A percentile compares a stretch with the other conserved stretches of the same genome.
These are phyloP conservation scores for Rhodeus uyekii DNA, from an alignment of 2,797 vertebrate species.

Conservation along the genomic window DNA sequence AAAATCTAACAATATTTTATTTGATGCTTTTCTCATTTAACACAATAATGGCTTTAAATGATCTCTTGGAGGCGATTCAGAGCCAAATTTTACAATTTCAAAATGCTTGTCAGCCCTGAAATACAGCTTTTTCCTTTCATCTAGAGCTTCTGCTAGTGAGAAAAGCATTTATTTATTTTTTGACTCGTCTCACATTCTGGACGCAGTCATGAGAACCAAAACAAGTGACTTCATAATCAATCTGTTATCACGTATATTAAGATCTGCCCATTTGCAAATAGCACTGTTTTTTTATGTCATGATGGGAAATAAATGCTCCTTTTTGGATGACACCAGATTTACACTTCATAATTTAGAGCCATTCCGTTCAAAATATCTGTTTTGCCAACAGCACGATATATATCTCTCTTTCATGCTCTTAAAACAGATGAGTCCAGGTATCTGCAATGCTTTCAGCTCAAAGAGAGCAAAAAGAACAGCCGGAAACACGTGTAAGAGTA, in stretches of 20 bases:
- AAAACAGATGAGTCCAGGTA: slow-evolving; percentile 14
- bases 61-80: no score
- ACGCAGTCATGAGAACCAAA: background rate
- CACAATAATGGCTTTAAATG: background rate
- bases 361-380: background rate
- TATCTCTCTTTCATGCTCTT: background rate
- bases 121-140: background rate
- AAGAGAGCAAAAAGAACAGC: slow-evolving; percentile 69
- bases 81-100: no score
- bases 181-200: background rate
- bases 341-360: slow-evolving; percentile 9
- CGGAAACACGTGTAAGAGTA: slow-evolving; percentile 63
- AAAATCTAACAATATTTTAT: no score
- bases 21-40: background rate
- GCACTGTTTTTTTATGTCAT: background rate
- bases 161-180: background rate
- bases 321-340: slow-evolving; percentile 7
- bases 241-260: background rate
- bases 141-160: background rate
- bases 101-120: no score
- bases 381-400: slow-evolving; percentile 1
- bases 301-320: background rate
- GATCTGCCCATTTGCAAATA: background rate
- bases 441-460: background rate
- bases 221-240: slow-evolving; percentile 4